Conservation (phyloP, 2,888 invertebrate species). For the Acronicta alni region DNA sequence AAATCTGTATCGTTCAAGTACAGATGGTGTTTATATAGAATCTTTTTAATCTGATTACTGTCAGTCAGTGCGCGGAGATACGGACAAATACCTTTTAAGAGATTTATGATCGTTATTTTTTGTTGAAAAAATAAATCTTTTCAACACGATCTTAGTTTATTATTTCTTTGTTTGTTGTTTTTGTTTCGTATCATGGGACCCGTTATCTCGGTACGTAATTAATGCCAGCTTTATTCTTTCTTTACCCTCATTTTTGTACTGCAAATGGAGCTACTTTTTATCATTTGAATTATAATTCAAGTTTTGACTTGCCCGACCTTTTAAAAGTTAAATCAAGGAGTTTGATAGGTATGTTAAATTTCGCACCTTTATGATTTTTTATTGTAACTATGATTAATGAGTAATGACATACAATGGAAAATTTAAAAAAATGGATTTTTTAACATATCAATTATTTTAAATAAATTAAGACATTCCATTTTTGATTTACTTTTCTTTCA, state of each 20-base stretch:
- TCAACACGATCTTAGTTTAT: slow-evolving; percentile 20
- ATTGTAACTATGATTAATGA: too few relatives aligned
- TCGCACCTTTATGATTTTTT: too few relatives aligned
- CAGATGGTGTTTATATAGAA: slow-evolving; percentile 26
- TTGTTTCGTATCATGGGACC: slow-evolving; percentile 23
- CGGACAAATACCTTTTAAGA: slow-evolving; percentile 32
- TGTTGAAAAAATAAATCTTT: slow-evolving; percentile 32
- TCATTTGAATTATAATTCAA: too few relatives aligned
- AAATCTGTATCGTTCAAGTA: slow-evolving; percentile 30
- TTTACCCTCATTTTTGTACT: slow-evolving; percentile 4
- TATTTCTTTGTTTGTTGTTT: slow-evolving; percentile 20
- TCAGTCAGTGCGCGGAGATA: slow-evolving; percentile 16
- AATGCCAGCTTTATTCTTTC: slow-evolving; percentile 33
- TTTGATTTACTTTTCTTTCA: too few relatives aligned
- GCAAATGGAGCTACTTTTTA: too few relatives aligned
- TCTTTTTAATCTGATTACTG: slow-evolving; percentile 40
- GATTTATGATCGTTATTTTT: slow-evolving; percentile 44
- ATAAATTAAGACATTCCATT: too few relatives aligned
- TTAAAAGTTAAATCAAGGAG: too few relatives aligned
- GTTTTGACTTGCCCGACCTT: too few relatives aligned
- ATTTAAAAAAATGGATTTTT: too few relatives aligned
- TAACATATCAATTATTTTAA: too few relatives aligned
- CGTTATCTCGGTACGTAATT: slow-evolving; percentile 36
- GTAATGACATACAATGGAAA: too few relatives aligned
- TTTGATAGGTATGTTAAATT: too few relatives aligned